These are phyloP conservation scores for Schizaphis graminum DNA, from an alignment of 2,888 invertebrate species.

Conservation along the genomic window DNA sequence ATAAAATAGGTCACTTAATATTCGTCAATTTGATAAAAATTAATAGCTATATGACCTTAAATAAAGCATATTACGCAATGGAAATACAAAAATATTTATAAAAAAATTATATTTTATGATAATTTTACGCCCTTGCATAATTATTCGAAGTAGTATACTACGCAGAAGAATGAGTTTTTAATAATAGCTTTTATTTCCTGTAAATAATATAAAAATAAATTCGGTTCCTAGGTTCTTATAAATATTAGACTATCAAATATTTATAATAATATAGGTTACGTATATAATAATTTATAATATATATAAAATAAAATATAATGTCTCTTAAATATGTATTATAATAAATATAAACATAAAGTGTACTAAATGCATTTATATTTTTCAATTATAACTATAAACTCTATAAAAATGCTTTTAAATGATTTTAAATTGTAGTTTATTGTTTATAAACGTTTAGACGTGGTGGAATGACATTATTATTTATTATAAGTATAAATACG, in stretches of 20 bases:
- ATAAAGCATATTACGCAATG: neutral
- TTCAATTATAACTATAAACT: neutral
- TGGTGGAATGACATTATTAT: neutral
- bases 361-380: neutral
- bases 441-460: neutral
- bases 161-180: neutral
- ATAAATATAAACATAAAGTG: neutral
- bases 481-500: neutral
- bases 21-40: neutral
- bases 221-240: neutral
- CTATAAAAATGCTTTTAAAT: neutral
- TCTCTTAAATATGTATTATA: neutral
- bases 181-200: neutral
- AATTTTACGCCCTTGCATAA: neutral
- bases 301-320: too few relatives aligned
- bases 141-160: neutral
- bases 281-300: too few relatives aligned
- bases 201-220: neutral
- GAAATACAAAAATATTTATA: neutral
- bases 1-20: neutral
- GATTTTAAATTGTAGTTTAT: neutral
- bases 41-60: neutral
- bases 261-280: too few relatives aligned
- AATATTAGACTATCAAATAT: neutral
- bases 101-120: neutral